A percentile compares a stretch with the other conserved stretches of the same genome.
These are phyloP conservation scores for Luidia sarsii DNA, from an alignment of 53 echinoderm and acorn worm species.

Conservation along the genomic window DNA sequence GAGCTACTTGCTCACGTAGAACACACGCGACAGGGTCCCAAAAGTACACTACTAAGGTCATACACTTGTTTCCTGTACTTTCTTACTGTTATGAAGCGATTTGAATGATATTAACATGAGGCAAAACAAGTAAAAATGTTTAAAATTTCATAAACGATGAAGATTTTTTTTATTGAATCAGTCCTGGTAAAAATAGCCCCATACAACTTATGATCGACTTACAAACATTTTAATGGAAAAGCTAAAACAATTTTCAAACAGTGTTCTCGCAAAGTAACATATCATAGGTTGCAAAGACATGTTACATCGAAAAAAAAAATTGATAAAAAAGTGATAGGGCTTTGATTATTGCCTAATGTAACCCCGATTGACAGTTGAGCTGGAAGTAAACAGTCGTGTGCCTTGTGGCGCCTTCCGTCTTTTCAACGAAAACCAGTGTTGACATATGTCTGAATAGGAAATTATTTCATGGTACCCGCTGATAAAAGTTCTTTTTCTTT, in stretches of 20 bases:
- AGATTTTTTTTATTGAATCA: no score
- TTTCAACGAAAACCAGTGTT: slow-evolving; percentile 47
- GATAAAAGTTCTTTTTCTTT: not conserved
- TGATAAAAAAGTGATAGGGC: no score
- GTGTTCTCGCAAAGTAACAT: no score
- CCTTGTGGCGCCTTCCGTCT: slow-evolving; percentile 36
- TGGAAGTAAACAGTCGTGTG: slow-evolving; percentile 25
- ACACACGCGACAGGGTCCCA: slow-evolving; percentile 29
- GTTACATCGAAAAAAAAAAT: no score
- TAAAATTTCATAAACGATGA: no score
- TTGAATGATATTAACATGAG: no score
- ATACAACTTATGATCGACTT: no score
- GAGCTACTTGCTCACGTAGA: slow-evolving; percentile 1
- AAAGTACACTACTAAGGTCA: slow-evolving; percentile 32
- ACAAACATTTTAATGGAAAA: no score
- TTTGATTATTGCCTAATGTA: not conserved
- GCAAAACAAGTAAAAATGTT: no score
- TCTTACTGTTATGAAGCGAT: not conserved
- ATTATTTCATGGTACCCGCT: slow-evolving; percentile 4
- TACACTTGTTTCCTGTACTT: slow-evolving; percentile 7
- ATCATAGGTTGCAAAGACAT: no score
- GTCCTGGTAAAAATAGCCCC: no score
- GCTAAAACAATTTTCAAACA: no score
- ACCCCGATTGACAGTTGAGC: not conserved
- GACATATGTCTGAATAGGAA: slow-evolving; percentile 40